A percentile compares a stretch with the other conserved stretches of the same genome.
phyloP scores from a whole-genome alignment of 2,888 invertebrate genomes.

The Lacanobia wlatinum region DNA sequence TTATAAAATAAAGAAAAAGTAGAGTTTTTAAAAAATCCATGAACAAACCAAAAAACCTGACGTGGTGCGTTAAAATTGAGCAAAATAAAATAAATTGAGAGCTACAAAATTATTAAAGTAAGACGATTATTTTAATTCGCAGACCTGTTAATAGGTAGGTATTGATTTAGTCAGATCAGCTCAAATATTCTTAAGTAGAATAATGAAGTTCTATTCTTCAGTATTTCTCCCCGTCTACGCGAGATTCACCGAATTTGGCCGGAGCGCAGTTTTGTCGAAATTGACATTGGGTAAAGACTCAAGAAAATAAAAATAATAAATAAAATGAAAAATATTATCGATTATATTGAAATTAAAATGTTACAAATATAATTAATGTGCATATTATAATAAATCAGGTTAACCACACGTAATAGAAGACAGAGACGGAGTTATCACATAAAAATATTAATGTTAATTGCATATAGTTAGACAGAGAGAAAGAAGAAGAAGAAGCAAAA shows the following conservation, averaged over 20 bases:
- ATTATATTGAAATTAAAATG: too few relatives aligned
- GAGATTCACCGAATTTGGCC: neutral
- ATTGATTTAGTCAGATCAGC: conserved; percentile 8
- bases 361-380: too few relatives aligned
- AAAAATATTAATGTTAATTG: too few relatives aligned
- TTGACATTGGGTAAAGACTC: neutral
- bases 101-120: neutral
- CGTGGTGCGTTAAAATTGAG: conserved; percentile 18
- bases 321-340: neutral
- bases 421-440: too few relatives aligned
- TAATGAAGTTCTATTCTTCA: neutral
- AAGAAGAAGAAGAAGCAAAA: conserved; percentile 1
- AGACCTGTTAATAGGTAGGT: conserved; percentile 22
- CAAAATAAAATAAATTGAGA: neutral
- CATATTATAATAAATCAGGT: neutral
- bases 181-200: neutral
- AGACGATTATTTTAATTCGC: conserved; percentile 24
- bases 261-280: neutral
- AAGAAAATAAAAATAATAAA: neutral
- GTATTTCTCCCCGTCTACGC: neutral
- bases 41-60: conserved; percentile 28
- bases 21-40: neutral
- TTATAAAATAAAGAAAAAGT: too few relatives aligned
- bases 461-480: too few relatives aligned
- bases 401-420: neutral